phyloP scores from a whole-genome alignment of 1,140 invertebrate species.

The Pachyrhynchus sulphureomaculatus region DNA sequence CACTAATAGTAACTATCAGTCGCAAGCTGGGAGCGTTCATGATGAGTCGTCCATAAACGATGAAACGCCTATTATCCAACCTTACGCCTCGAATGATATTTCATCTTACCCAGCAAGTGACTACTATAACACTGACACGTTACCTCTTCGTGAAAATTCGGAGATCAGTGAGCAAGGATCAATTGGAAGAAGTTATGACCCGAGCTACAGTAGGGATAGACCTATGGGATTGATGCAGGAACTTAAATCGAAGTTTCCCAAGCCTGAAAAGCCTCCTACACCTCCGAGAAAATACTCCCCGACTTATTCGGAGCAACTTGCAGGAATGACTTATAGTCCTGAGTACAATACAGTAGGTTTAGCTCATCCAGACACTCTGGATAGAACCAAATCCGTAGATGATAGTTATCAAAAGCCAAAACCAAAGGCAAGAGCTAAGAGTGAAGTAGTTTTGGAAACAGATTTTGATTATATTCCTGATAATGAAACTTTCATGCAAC shows the following conservation, averaged over 20 bases:
- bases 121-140: conserved; percentile 71
- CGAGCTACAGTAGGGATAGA: conserved; percentile 31
- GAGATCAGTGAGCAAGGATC: conserved; percentile 64
- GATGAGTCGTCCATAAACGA: conserved; percentile 55
- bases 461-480: conserved; percentile 69
- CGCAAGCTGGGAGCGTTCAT: conserved; percentile 55
- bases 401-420: conserved; percentile 49
- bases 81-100: conserved; percentile 44
- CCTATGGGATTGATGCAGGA: conserved; percentile 58
- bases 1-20: conserved; percentile 67
- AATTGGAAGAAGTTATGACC: conserved; percentile 49
- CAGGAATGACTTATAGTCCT: conserved; percentile 38
- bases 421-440: conserved; percentile 65
- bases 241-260: conserved; percentile 58
- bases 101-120: conserved; percentile 55
- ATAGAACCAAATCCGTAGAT: conserved; percentile 59
- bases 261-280: conserved; percentile 37
- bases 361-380: conserved; percentile 48
- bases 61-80: conserved; percentile 64
- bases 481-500: conserved; percentile 56
- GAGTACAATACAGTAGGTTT: conserved; percentile 42
- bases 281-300: conserved; percentile 44
- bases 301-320: conserved; percentile 37
- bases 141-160: conserved; percentile 64
- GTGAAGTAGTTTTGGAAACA: conserved; percentile 76